phyloP scores from a whole-genome alignment of 2,888 invertebrate species.

The Ferrisia virgata region DNA sequence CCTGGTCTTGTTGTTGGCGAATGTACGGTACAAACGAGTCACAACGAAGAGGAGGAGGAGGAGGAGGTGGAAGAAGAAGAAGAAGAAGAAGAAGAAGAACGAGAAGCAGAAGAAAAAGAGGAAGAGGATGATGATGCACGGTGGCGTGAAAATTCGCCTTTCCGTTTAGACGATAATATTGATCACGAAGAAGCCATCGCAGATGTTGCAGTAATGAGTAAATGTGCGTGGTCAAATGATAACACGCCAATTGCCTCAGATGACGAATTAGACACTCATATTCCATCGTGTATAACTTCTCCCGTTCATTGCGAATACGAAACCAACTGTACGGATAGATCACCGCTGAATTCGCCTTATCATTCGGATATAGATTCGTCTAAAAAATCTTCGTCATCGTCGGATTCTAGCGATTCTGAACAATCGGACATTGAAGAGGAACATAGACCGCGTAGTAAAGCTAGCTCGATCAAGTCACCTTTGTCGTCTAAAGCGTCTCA shows the following conservation, averaged over 20 bases:
- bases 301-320: background rate
- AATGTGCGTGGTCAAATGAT: background rate
- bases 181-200: constrained; percentile 6
- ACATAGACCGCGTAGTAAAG: background rate
- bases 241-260: background rate
- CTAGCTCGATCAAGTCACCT: background rate
- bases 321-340: background rate
- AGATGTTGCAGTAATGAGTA: background rate
- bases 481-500: background rate
- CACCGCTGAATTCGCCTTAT: background rate
- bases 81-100: background rate
- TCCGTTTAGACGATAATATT: background rate
- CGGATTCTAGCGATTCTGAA: background rate
- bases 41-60: background rate
- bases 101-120: background rate
- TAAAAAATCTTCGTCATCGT: background rate
- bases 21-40: background rate
- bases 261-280: background rate
- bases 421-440: background rate
- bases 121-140: background rate
- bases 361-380: background rate
- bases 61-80: background rate
- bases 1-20: background rate
- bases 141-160: background rate
- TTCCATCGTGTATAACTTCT: background rate